Conservation (phyloP, 2,113 vertebrate genomes). For the Phylloscopus trochiloides region DNA sequence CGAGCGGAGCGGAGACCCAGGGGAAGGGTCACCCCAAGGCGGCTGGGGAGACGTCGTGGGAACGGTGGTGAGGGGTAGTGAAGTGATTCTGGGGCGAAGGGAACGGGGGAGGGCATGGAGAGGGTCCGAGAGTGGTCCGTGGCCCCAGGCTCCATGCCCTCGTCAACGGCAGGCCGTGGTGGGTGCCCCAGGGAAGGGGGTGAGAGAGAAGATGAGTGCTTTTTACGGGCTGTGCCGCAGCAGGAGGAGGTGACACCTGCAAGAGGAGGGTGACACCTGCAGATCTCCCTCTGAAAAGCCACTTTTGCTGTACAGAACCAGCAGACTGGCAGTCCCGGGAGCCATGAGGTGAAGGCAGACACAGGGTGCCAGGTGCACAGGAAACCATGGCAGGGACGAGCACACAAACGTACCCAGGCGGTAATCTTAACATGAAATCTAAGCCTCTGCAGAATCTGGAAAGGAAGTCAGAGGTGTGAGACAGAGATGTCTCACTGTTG, state of each 20-base stretch:
- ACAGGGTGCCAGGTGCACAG: neutral
- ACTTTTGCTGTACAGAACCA: neutral
- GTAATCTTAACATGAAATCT: neutral
- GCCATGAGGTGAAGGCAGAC: rapidly evolving
- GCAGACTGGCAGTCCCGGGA: neutral
- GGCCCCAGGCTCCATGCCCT: neutral
- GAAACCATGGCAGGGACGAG: neutral
- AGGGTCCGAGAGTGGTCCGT: neutral
- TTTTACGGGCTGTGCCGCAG: neutral
- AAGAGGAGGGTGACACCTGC: conserved; percentile 44
- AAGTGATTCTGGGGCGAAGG: neutral
- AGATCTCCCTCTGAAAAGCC: neutral
- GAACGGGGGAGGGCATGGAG: neutral
- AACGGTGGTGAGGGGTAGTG: neutral
- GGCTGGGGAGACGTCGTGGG: no score
- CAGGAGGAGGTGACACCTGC: neutral
- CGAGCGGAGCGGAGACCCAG: rapidly evolving
- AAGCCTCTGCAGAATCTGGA: neutral
- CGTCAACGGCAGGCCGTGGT: neutral
- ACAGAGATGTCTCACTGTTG: neutral
- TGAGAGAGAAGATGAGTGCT: neutral
- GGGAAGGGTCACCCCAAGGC: no score
- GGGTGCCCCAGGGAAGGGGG: neutral
- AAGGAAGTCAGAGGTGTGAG: neutral
- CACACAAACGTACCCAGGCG: neutral